These are phyloP conservation scores for Drosophila melanocephala DNA, from an alignment of 2,888 invertebrate genomes.

Conservation along the genomic window DNA sequence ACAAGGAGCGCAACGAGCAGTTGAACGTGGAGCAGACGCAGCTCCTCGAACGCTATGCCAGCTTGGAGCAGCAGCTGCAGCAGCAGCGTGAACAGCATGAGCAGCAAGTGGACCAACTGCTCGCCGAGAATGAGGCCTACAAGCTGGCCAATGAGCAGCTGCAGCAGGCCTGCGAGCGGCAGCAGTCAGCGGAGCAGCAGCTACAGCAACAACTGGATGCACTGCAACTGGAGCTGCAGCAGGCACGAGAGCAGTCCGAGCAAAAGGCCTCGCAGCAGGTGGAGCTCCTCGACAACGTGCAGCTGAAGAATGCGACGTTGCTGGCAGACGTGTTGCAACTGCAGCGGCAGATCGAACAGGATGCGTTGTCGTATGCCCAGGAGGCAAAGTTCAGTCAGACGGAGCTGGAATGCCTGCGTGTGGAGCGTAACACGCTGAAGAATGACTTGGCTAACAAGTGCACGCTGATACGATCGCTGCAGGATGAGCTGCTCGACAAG, in stretches of 20 bases:
- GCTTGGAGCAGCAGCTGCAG: constrained; percentile 72
- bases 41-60: constrained; percentile 63
- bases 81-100: constrained; percentile 73
- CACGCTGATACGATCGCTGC: constrained; percentile 82
- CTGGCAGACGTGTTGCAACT: constrained; percentile 74
- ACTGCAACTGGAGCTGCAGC: constrained; percentile 70
- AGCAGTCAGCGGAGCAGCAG: constrained; percentile 56
- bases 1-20: constrained; percentile 78
- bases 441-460: constrained; percentile 84
- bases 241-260: constrained; percentile 69
- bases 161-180: constrained; percentile 56
- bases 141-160: constrained; percentile 65
- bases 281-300: constrained; percentile 74
- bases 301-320: constrained; percentile 77
- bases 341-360: constrained; percentile 82
- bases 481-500: constrained; percentile 83
- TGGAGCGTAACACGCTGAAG: constrained; percentile 83
- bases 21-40: constrained; percentile 65
- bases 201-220: constrained; percentile 49
- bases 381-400: constrained; percentile 81
- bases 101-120: constrained; percentile 63
- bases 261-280: constrained; percentile 68
- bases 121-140: constrained; percentile 72
- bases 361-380: constrained; percentile 81
- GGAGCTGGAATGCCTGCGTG: constrained; percentile 82